Evolutionary conservation across 2,113 vertebrate genomes (phyloP).

Genomic region (Ceyx margarethae): DNA sequence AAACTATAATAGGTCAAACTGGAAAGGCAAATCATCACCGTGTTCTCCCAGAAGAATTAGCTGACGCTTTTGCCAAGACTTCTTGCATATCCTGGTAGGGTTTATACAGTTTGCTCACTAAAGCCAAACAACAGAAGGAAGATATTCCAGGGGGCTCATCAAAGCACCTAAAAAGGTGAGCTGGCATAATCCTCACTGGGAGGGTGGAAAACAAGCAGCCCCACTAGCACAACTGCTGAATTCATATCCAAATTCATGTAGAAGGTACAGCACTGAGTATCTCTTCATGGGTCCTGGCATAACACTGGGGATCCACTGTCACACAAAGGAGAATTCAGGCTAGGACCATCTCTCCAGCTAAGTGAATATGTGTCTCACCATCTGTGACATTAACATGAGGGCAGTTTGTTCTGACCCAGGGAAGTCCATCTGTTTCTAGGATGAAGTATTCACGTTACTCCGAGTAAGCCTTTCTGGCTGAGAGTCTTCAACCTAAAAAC

Average conservation of each 20-base stretch:
- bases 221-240: not conserved
- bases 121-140: not conserved
- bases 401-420: not conserved
- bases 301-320: too few species aligned
- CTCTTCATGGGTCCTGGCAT: accelerated
- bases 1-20: not conserved
- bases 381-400: accelerated
- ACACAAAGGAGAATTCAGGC: not conserved
- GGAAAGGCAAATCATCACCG: not conserved
- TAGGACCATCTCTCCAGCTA: too few species aligned
- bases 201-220: not conserved
- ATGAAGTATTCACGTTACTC: not conserved
- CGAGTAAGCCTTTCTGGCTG: not conserved
- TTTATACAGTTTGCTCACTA: not conserved
- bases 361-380: accelerated
- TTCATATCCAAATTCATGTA: not conserved
- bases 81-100: not conserved
- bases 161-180: not conserved
- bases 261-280: not conserved
- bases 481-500: not conserved
- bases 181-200: not conserved
- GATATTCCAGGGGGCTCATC: not conserved
- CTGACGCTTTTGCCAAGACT: not conserved
- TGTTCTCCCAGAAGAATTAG: not conserved
- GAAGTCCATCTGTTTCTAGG: not conserved